A percentile compares a stretch with the other conserved stretches of the same genome.
Evolutionary conservation across 2,113 vertebrate genomes (phyloP).

Genomic region (Callocephalon fimbriatum): DNA sequence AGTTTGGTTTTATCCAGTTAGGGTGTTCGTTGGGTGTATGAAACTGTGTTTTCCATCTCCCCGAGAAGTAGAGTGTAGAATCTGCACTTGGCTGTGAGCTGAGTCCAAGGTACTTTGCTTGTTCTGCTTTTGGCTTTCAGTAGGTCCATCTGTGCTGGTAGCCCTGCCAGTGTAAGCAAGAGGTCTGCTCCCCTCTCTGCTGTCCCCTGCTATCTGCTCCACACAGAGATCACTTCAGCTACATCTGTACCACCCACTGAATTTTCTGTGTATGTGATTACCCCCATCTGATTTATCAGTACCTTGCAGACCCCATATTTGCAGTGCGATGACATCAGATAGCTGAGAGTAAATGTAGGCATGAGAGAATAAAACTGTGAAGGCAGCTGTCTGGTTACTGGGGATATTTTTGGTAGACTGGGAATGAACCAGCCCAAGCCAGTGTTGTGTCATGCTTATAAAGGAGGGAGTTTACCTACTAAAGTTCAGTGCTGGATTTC

Average conservation of each 20-base stretch:
- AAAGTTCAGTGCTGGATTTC: background rate
- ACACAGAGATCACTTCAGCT: background rate
- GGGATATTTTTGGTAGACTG: background rate
- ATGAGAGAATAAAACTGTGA: background rate
- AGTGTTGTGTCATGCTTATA: background rate
- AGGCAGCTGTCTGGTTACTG: background rate
- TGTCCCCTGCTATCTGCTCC: background rate
- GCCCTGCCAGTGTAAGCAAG: rapidly evolving
- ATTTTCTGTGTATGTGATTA: background rate
- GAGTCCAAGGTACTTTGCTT: background rate
- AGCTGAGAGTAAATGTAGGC: background rate
- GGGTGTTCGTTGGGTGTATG: background rate
- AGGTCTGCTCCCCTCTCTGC: background rate
- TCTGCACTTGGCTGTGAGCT: background rate
- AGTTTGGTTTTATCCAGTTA: background rate
- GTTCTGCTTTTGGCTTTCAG: background rate
- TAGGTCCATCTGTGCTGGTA: background rate
- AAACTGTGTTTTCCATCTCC: background rate
- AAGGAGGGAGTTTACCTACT: background rate
- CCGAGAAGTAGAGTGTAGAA: background rate
- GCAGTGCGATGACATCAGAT: background rate
- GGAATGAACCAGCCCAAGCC: background rate
- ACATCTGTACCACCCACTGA: rapidly evolving
- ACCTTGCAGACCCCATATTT: background rate
- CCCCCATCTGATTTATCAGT: background rate